Evolutionary conservation across 2,888 invertebrate species (phyloP).

Genomic region (Polia nebulosa): DNA sequence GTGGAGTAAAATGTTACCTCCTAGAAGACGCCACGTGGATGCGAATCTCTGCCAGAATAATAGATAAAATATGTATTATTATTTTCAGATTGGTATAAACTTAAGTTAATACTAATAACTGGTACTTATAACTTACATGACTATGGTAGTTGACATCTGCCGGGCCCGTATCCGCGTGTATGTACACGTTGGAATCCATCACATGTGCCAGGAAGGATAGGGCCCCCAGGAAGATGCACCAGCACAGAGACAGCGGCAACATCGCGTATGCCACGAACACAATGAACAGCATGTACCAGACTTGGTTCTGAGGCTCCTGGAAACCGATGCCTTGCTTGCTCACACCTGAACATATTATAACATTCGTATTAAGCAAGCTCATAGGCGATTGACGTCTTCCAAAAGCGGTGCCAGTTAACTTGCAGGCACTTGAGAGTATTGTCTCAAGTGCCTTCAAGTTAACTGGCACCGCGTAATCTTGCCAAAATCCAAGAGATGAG

Average conservation of each 20-base stretch:
- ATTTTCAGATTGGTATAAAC: background rate
- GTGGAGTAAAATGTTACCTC: constrained; percentile 95
- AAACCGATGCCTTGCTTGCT: constrained; percentile 94
- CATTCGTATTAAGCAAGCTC: background rate
- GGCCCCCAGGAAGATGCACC: constrained; percentile 96
- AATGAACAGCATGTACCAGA: constrained; percentile 98
- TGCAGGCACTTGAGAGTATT: no score
- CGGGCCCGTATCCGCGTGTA: constrained; percentile 51
- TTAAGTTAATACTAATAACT: no score
- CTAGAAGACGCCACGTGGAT: constrained; percentile 92
- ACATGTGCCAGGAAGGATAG: constrained; percentile 95
- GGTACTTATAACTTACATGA: constrained; percentile 56
- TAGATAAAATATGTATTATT: background rate
- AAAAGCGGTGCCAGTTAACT: no score
- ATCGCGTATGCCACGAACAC: constrained; percentile 98
- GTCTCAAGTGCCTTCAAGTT: no score
- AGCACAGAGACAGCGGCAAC: constrained; percentile 96
- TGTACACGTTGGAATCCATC: constrained; percentile 87
- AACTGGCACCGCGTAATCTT: no score
- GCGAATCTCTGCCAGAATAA: constrained; percentile 79
- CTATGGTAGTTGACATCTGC: constrained; percentile 1
- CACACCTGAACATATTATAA: constrained; percentile 89
- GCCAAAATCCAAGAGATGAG: no score
- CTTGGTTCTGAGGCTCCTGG: constrained; percentile 93
- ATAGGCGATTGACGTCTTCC: background rate